Percentiles rank a stretch among this genome's conserved stretches.
Conservation (phyloP, 2,113 vertebrate species). For the Chroicocephalus ridibundus region DNA sequence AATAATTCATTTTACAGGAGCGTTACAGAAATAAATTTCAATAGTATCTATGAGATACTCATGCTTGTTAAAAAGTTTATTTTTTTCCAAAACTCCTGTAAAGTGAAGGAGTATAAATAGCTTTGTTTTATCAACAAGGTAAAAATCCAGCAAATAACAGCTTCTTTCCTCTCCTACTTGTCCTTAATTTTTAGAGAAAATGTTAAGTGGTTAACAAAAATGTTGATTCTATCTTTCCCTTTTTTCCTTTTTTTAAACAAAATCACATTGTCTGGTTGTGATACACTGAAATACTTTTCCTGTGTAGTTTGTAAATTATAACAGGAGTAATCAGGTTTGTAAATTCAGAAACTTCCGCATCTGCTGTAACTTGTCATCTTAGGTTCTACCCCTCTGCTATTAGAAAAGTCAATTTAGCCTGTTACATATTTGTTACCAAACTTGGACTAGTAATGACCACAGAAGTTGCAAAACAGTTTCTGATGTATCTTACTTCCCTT, state of each 20-base stretch:
- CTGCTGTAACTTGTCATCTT: background rate
- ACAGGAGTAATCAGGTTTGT: background rate
- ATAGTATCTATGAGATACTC: background rate
- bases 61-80: background rate
- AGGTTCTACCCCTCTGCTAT: background rate
- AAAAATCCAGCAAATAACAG: background rate
- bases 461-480: background rate
- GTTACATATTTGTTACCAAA: background rate
- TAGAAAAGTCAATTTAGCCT: background rate
- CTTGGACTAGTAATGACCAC: background rate
- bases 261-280: background rate
- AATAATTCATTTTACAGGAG: background rate
- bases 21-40: background rate
- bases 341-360: background rate
- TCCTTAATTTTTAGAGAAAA: background rate
- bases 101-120: background rate
- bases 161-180: background rate
- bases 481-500: background rate
- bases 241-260: background rate
- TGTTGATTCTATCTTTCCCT: background rate
- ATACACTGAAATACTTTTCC: background rate
- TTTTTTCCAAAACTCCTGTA: background rate
- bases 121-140: background rate
- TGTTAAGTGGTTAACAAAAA: background rate
- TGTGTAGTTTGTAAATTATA: background rate